These are phyloP conservation scores for Lepidocolaptes lacrymiger DNA, from an alignment of 2,797 vertebrate species.

Conservation along the genomic window DNA sequence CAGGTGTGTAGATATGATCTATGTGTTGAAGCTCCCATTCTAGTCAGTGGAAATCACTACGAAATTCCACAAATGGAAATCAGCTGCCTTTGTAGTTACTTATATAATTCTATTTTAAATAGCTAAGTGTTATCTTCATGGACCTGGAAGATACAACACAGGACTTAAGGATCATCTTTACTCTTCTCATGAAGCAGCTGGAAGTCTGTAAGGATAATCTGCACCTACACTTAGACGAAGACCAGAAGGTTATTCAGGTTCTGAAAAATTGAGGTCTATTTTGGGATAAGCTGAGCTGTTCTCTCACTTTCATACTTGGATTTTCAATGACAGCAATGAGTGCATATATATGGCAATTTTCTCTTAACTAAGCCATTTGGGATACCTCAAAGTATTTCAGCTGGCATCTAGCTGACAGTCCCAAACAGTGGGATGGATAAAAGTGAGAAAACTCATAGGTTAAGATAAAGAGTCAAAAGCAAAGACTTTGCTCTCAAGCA, in stretches of 20 bases:
- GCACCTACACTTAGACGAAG: background rate
- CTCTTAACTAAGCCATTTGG: background rate
- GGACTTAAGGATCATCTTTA: background rate
- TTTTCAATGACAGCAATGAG: background rate
- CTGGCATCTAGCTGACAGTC: background rate
- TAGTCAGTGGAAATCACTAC: background rate
- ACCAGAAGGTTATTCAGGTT: background rate
- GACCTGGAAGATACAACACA: background rate
- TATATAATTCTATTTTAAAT: background rate
- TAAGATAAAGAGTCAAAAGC: background rate
- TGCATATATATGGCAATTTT: background rate
- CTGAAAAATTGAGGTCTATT: fast-evolving
- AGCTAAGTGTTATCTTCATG: background rate
- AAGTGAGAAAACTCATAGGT: background rate
- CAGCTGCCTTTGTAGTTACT: background rate
- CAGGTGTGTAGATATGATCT: fast-evolving
- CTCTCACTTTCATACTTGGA: background rate
- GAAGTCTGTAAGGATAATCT: background rate
- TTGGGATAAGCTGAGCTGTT: background rate
- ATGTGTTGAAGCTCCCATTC: background rate
- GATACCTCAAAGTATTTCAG: background rate
- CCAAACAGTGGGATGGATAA: background rate
- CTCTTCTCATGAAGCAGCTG: background rate
- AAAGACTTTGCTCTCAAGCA: background rate
- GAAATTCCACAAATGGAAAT: background rate